Evolutionary conservation across 1,140 invertebrate genomes (phyloP).

Genomic region (Eueides isabella): DNA sequence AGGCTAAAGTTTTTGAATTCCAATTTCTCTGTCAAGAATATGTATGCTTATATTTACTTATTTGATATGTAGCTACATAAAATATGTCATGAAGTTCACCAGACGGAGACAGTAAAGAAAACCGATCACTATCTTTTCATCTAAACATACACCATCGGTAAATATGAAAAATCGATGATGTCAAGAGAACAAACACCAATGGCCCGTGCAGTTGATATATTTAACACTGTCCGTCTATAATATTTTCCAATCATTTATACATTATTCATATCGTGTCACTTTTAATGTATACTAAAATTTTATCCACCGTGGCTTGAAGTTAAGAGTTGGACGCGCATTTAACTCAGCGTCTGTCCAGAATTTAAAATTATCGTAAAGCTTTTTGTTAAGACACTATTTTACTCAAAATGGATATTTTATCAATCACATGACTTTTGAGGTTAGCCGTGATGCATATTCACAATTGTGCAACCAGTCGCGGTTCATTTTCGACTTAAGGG

Average conservation of each 20-base stretch:
- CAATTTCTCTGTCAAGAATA: no score
- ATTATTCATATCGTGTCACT: neutral
- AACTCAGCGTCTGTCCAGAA: neutral
- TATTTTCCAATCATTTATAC: neutral
- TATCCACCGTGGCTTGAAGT: neutral
- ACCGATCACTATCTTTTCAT: neutral
- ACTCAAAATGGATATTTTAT: neutral
- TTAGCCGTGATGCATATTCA: no score
- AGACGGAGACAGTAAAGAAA: neutral
- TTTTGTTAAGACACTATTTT: neutral
- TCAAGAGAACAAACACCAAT: neutral
- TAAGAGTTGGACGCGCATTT: constrained; percentile 9
- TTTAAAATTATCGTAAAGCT: neutral
- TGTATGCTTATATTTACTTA: no score
- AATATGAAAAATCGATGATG: neutral
- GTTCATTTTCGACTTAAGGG: no score
- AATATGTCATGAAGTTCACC: no score
- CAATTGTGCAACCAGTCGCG: no score
- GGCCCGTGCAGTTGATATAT: neutral
- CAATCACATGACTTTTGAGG: no score
- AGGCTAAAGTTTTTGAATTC: no score
- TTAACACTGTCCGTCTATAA: neutral
- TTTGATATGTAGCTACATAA: no score
- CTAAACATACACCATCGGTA: neutral
- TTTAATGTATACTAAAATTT: constrained; percentile 8